A percentile compares a stretch with the other conserved stretches of the same genome.
These are phyloP conservation scores for Keiferia lycopersicella DNA, from an alignment of 2,888 invertebrate species.

Conservation along the genomic window DNA sequence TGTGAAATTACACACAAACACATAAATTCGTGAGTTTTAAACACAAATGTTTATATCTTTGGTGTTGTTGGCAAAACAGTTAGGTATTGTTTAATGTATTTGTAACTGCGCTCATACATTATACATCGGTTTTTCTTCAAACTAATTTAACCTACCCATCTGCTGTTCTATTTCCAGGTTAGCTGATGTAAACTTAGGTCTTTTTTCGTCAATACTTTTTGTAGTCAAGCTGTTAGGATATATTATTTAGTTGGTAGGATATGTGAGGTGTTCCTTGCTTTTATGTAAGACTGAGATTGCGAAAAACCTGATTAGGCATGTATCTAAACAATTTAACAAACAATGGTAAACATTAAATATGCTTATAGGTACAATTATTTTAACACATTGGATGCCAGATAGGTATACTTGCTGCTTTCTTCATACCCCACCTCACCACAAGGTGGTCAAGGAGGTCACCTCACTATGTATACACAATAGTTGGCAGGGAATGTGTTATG, in stretches of 20 bases:
- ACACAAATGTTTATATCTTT: constrained; percentile 12
- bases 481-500: too few species aligned
- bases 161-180: constrained; percentile 5
- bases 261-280: too few species aligned
- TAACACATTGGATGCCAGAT: too few species aligned
- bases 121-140: constrained; percentile 10
- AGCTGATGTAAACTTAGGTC: neutral
- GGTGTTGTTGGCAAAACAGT: constrained; percentile 21
- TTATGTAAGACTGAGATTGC: too few species aligned
- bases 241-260: too few species aligned
- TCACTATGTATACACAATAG: too few species aligned
- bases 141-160: neutral
- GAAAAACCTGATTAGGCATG: neutral
- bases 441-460: too few species aligned
- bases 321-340: neutral
- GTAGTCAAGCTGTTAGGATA: too few species aligned
- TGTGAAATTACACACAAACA: neutral
- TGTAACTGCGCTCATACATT: constrained; percentile 15
- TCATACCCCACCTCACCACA: too few species aligned
- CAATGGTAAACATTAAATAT: too few species aligned
- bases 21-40: neutral
- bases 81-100: constrained; percentile 17
- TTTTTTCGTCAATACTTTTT: neutral
- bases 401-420: too few species aligned
- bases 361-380: too few species aligned